Percentiles rank a stretch among this genome's conserved stretches.
Evolutionary conservation across 2,113 vertebrate genomes (phyloP).

Genomic region (Festucalex cinctus): DNA sequence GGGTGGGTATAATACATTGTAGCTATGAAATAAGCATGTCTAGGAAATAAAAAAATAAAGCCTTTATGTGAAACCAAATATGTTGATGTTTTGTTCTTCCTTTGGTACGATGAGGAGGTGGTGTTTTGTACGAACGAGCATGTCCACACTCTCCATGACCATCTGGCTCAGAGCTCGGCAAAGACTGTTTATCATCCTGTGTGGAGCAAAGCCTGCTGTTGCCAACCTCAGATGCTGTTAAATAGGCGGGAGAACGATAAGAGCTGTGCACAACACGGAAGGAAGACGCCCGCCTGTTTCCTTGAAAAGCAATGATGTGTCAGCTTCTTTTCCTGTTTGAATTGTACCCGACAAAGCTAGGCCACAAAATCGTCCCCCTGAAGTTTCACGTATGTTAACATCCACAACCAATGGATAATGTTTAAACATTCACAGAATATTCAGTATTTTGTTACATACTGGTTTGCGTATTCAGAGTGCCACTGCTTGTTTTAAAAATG

Average conservation of each 20-base stretch:
- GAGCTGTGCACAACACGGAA: conserved; percentile 20
- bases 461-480: neutral
- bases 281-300: conserved; percentile 30
- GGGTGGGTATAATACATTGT: too few species aligned
- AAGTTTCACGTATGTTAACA: neutral
- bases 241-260: conserved; percentile 33
- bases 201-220: conserved; percentile 45
- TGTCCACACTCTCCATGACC: conserved; percentile 39
- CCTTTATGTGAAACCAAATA: neutral
- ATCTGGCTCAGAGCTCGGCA: conserved; percentile 60
- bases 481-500: neutral
- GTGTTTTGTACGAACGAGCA: conserved; percentile 19
- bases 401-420: neutral
- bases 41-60: too few species aligned
- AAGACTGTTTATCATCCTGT: conserved; percentile 38
- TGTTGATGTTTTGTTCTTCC: conserved; percentile 8
- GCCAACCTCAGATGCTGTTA: conserved; percentile 32
- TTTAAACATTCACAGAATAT: neutral
- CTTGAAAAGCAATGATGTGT: conserved; percentile 23
- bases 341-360: conserved; percentile 11
- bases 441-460: neutral
- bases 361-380: conserved; percentile 9
- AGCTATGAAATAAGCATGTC: too few species aligned
- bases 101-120: conserved; percentile 20
- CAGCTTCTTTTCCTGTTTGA: conserved; percentile 25